These are phyloP conservation scores for Thecophora atra DNA, from an alignment of 2,888 invertebrate species.

Conservation along the genomic window DNA sequence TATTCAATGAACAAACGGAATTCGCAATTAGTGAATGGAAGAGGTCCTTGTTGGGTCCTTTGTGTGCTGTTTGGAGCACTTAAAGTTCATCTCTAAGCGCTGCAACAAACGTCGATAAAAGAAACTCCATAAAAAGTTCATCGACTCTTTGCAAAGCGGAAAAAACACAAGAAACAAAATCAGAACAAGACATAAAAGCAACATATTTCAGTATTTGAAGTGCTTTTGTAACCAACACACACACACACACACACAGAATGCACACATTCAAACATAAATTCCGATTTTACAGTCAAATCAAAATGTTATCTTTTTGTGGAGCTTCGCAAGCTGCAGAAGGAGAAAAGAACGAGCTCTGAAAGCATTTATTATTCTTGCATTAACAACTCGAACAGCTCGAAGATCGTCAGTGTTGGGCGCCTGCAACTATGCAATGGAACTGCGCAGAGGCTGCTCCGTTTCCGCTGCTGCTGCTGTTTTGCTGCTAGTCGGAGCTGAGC, in stretches of 20 bases:
- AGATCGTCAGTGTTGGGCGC: neutral
- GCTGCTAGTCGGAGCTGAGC: too few relatives aligned
- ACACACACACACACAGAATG: neutral
- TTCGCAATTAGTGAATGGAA: too few relatives aligned
- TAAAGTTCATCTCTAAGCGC: neutral
- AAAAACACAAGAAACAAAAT: neutral
- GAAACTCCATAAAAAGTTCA: neutral
- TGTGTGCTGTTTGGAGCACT: neutral
- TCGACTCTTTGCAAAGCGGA: neutral
- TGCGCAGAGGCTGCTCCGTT: neutral
- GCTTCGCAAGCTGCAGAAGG: neutral
- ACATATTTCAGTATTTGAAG: conserved; percentile 17
- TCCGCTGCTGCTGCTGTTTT: neutral
- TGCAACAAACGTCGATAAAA: neutral
- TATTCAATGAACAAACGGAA: too few relatives aligned
- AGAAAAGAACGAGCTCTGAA: neutral
- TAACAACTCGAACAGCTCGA: conserved; percentile 18
- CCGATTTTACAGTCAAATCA: conserved; percentile 25
- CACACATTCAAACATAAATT: conserved; percentile 2
- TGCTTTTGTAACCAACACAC: conserved; percentile 5
- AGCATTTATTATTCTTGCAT: conserved; percentile 24
- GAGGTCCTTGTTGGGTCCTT: too few relatives aligned
- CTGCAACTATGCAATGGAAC: conserved; percentile 4
- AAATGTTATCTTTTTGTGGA: conserved; percentile 25
- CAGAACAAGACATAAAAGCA: neutral